Evolutionary conservation across 1,140 invertebrate genomes (phyloP).

Genomic region (Drosophila nigromelanica): DNA sequence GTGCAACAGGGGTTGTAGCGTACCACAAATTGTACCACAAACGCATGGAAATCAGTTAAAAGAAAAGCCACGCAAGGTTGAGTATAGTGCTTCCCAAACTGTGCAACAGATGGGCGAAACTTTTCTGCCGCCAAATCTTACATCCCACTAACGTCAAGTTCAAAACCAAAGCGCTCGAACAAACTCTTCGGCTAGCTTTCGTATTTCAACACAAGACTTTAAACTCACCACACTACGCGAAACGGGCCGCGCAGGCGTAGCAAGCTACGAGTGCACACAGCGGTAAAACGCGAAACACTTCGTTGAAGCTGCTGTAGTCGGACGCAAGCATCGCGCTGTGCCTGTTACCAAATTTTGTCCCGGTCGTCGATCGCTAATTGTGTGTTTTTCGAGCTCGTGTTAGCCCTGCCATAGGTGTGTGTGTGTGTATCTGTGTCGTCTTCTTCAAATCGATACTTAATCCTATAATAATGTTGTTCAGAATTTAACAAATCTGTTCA

Average conservation of each 20-base stretch:
- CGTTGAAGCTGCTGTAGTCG: conserved; percentile 72
- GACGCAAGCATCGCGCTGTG: conserved; percentile 75
- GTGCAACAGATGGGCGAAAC: conserved; percentile 29
- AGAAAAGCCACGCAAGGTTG: conserved; percentile 14
- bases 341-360: conserved; percentile 2
- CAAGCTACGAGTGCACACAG: conserved; percentile 23
- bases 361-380: conserved; percentile 36
- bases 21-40: not conserved
- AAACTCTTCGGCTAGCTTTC: conserved; percentile 20
- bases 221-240: conserved; percentile 48
- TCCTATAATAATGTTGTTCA: conserved; percentile 45
- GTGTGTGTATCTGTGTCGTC: conserved; percentile 11
- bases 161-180: conserved; percentile 36
- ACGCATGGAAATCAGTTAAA: conserved; percentile 4
- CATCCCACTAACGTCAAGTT: conserved; percentile 49
- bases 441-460: conserved; percentile 12
- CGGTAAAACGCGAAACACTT: conserved; percentile 64
- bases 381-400: conserved; percentile 5
- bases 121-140: conserved; percentile 6
- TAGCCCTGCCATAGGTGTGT: conserved; percentile 22
- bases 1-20: conserved; percentile 26
- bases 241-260: conserved; percentile 27
- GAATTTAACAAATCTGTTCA: conserved; percentile 17
- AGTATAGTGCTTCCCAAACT: conserved; percentile 41
- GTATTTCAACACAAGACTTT: conserved; percentile 20